A percentile compares a stretch with the other conserved stretches of the same genome.
Evolutionary conservation across 2,113 vertebrate species (phyloP).

Genomic region (Syrrhaptes paradoxus): DNA sequence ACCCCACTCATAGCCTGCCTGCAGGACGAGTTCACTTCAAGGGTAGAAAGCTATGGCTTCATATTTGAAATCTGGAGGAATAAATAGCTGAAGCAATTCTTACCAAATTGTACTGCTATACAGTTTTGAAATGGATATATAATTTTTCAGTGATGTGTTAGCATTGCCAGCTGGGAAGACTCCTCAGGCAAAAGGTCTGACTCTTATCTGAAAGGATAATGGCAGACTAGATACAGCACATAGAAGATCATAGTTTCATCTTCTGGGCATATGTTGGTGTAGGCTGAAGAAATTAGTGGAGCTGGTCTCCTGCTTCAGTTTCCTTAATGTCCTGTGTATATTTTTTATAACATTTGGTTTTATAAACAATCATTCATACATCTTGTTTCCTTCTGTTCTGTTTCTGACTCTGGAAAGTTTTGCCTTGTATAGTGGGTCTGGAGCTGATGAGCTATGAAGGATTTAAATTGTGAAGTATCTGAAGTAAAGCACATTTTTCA

Average conservation of each 20-base stretch:
- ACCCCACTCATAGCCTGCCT: background rate
- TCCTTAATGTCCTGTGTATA: background rate
- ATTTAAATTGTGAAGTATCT: background rate
- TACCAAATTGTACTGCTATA: background rate
- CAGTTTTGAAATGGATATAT: background rate
- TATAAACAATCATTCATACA: background rate
- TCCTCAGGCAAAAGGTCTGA: background rate
- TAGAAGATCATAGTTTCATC: background rate
- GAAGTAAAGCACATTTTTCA: background rate
- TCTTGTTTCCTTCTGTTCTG: background rate
- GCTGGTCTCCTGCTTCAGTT: background rate
- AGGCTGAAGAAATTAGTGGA: background rate
- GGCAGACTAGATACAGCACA: background rate
- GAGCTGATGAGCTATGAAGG: background rate
- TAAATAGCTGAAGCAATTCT: background rate
- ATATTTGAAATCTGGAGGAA: background rate
- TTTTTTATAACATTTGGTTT: background rate
- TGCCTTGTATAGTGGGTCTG: background rate
- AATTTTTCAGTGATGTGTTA: background rate
- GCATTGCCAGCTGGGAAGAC: background rate
- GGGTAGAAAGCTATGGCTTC: background rate
- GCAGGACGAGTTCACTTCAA: background rate
- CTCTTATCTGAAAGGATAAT: background rate
- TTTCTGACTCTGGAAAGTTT: background rate
- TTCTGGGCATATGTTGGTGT: background rate